These are phyloP conservation scores for Diachasmimorpha longicaudata DNA, from an alignment of 1,140 invertebrate genomes.

Conservation along the genomic window DNA sequence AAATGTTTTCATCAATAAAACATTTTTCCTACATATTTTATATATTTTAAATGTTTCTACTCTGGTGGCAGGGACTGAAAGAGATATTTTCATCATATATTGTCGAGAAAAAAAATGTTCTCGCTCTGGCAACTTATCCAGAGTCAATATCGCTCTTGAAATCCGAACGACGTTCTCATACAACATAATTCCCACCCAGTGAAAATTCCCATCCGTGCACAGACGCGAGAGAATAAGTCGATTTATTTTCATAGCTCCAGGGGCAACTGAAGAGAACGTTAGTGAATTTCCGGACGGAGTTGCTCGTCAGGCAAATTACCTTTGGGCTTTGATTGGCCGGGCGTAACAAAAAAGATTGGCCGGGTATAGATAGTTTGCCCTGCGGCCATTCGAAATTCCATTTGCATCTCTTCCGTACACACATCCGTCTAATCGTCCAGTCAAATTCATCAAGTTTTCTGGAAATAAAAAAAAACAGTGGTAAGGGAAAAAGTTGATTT, in stretches of 20 bases:
- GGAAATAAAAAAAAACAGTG: neutral
- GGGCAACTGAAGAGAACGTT: neutral
- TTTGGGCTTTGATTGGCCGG: constrained; percentile 4
- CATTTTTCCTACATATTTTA: too few species aligned
- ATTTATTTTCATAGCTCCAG: neutral
- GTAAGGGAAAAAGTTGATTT: neutral
- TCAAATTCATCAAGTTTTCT: neutral
- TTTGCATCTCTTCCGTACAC: constrained; percentile 4
- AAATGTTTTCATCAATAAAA: too few species aligned
- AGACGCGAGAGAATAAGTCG: neutral
- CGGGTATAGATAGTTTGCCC: neutral
- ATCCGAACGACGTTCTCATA: too few species aligned
- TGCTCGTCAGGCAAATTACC: constrained; percentile 6
- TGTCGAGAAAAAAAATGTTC: too few species aligned
- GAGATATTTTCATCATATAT: too few species aligned
- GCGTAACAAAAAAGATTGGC: constrained; percentile 5
- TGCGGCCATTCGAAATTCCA: constrained; percentile 5
- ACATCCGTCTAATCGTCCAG: constrained; percentile 2
- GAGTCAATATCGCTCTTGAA: too few species aligned
- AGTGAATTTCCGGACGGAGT: constrained; percentile 1
- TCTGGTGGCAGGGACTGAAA: too few species aligned
- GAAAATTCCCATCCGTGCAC: neutral
- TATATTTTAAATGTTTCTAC: too few species aligned
- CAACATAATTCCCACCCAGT: neutral
- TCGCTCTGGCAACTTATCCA: too few species aligned